A percentile compares a stretch with the other conserved stretches of the same genome.
These are phyloP conservation scores for Troides aeacus DNA, from an alignment of 2,888 invertebrate species.

Conservation along the genomic window DNA sequence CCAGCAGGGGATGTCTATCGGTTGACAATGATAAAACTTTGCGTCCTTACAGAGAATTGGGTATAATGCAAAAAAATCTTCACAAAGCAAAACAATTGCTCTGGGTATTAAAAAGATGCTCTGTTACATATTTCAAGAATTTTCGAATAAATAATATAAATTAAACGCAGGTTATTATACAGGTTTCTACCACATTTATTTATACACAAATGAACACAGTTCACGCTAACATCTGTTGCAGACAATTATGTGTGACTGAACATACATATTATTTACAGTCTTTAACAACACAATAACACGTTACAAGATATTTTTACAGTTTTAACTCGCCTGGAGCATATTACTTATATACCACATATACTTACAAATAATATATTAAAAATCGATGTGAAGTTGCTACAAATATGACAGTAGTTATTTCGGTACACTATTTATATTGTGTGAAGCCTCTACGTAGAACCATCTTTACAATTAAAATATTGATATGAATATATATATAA, in stretches of 20 bases:
- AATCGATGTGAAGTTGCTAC: slow-evolving; percentile 1
- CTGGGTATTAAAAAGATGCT: neutral
- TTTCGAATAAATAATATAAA: neutral
- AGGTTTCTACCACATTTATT: slow-evolving; percentile 70
- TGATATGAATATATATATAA: slow-evolving; percentile 24
- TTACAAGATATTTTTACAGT: slow-evolving; percentile 31
- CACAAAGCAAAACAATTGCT: no score
- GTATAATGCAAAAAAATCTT: no score
- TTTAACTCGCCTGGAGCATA: slow-evolving; percentile 66
- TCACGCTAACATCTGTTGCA: slow-evolving; percentile 54
- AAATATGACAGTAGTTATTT: neutral
- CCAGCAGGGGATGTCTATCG: no score
- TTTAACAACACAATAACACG: slow-evolving; percentile 33
- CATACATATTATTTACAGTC: slow-evolving; percentile 33
- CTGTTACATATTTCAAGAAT: neutral
- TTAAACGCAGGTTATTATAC: slow-evolving; percentile 9
- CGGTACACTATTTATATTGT: neutral
- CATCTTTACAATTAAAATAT: neutral
- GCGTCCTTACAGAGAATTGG: no score
- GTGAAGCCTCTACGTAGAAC: neutral
- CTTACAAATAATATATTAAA: slow-evolving; percentile 33
- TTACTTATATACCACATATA: slow-evolving; percentile 35
- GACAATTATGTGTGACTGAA: slow-evolving; percentile 38
- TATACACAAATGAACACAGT: slow-evolving; percentile 72
- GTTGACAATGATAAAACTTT: no score